Evolutionary conservation across 2,113 vertebrate genomes (phyloP).

Genomic region (Poicephalus meyeri): DNA sequence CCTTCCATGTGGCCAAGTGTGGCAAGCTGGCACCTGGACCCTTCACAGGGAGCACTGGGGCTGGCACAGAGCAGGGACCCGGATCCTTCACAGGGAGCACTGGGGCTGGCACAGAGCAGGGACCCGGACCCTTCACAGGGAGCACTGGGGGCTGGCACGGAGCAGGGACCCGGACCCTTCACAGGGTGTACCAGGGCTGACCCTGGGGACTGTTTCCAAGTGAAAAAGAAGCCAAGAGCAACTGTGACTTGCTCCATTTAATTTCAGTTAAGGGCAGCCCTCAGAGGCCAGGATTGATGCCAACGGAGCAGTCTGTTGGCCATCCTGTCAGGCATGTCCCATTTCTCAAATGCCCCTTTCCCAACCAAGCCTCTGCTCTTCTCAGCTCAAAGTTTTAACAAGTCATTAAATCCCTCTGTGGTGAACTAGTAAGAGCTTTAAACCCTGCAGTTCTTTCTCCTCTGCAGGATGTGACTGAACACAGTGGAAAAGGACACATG

Average conservation of each 20-base stretch:
- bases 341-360: not conserved
- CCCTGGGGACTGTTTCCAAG: not conserved
- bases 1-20: not conserved
- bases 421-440: not conserved
- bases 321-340: not conserved
- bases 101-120: not conserved
- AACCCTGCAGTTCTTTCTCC: not conserved
- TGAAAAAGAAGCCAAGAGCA: not conserved
- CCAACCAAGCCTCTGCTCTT: not conserved
- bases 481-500: not conserved
- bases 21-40: not conserved
- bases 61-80: too few species aligned
- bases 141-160: not conserved
- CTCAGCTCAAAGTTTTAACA: not conserved
- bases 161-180: too few species aligned
- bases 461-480: not conserved
- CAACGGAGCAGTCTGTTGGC: not conserved
- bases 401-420: not conserved
- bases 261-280: not conserved
- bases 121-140: not conserved
- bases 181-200: not conserved
- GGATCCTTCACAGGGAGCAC: not conserved
- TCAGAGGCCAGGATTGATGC: not conserved
- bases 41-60: not conserved
- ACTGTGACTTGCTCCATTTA: not conserved